These are phyloP conservation scores for Aquatica leii DNA, from an alignment of 2,888 invertebrate genomes.

Conservation along the genomic window DNA sequence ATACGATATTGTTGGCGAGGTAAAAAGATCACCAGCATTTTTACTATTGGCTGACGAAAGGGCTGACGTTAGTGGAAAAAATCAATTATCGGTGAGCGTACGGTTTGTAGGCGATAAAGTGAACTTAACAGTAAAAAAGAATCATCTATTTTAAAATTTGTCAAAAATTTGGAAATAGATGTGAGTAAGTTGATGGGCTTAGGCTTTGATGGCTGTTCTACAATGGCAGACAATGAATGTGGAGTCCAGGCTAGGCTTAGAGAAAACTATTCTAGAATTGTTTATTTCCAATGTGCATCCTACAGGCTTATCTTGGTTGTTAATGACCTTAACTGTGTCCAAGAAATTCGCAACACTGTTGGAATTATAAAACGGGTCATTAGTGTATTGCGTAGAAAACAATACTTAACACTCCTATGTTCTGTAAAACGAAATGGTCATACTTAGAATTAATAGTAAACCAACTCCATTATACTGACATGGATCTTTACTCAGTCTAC, in stretches of 20 bases:
- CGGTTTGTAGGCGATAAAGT: conserved; percentile 27
- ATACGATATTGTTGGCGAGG: conserved; percentile 43
- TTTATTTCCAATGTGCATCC: conserved; percentile 26
- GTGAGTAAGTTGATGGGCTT: conserved; percentile 18
- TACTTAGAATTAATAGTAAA: conserved; percentile 8
- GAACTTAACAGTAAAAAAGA: conserved; percentile 40
- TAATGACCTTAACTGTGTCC: conserved; percentile 17
- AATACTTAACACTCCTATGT: neutral
- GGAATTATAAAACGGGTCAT: neutral
- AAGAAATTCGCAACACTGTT: conserved; percentile 7
- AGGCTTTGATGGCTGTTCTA: conserved; percentile 28
- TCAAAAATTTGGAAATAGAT: conserved; percentile 2
- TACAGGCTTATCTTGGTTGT: conserved; percentile 27
- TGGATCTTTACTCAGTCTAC: neutral
- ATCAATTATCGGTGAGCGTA: conserved; percentile 48
- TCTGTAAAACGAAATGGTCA: conserved; percentile 6
- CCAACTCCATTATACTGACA: conserved; percentile 5
- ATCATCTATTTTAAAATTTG: conserved; percentile 5
- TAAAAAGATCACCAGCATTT: conserved; percentile 42
- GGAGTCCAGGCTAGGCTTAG: conserved; percentile 15
- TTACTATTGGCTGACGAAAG: conserved; percentile 44
- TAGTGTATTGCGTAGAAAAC: neutral
- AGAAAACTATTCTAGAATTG: conserved; percentile 14
- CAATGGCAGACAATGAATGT: conserved; percentile 12
- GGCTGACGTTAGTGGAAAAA: conserved; percentile 45